Evolutionary conservation across 2,888 invertebrate genomes (phyloP).

Genomic region (Prosopocoilus inquinatus): DNA sequence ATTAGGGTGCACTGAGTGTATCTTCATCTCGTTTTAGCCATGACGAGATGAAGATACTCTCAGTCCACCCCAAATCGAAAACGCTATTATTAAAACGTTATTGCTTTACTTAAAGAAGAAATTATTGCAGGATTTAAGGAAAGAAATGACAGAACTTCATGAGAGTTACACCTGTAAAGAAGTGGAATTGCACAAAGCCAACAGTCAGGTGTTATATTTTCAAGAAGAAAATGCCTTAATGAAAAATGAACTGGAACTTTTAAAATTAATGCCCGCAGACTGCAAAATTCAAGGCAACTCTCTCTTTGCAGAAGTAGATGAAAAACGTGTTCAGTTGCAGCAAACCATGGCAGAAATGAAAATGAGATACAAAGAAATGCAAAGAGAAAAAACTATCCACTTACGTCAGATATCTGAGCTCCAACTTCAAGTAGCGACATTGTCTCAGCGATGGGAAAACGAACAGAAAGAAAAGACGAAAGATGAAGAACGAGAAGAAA

Average conservation of each 20-base stretch:
- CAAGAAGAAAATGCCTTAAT: slow-evolving; percentile 37
- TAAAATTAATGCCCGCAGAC: slow-evolving; percentile 38
- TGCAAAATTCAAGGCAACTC: slow-evolving; percentile 42
- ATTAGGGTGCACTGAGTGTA: too few relatives aligned
- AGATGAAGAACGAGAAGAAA: slow-evolving; percentile 25
- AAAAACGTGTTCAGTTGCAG: slow-evolving; percentile 39
- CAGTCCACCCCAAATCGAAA: too few relatives aligned
- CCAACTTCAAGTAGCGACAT: slow-evolving; percentile 30
- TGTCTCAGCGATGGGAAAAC: slow-evolving; percentile 30
- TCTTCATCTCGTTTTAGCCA: neutral
- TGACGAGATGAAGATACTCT: neutral
- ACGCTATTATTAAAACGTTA: neutral
- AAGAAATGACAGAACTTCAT: slow-evolving; percentile 7
- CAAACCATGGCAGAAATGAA: slow-evolving; percentile 38
- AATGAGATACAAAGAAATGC: slow-evolving; percentile 34
- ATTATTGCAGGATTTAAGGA: slow-evolving; percentile 16
- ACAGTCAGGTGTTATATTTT: slow-evolving; percentile 32
- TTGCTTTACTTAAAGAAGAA: slow-evolving; percentile 2
- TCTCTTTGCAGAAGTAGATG: slow-evolving; percentile 46
- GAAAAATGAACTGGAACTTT: slow-evolving; percentile 36
- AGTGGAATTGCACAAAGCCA: slow-evolving; percentile 34
- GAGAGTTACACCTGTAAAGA: slow-evolving; percentile 29
- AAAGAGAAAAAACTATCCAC: slow-evolving; percentile 30
- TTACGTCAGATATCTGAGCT: slow-evolving; percentile 30
- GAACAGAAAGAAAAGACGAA: slow-evolving; percentile 29